Evolutionary conservation across 2,888 invertebrate genomes (phyloP).

Genomic region (Thereva unica): DNA sequence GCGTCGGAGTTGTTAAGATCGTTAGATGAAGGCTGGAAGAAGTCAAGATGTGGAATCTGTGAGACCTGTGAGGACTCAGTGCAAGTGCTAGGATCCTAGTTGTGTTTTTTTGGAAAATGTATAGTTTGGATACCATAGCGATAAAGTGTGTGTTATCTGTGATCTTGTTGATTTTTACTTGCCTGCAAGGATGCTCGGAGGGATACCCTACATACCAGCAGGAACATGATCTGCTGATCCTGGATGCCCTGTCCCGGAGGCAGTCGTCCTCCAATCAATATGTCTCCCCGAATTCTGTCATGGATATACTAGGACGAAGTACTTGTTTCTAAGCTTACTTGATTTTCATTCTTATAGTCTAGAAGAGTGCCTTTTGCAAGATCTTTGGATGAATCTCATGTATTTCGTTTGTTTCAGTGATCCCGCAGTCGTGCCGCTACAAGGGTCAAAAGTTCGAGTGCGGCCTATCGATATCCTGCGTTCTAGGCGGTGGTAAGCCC

Average conservation of each 20-base stretch:
- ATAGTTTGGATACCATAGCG: slow-evolving; percentile 15
- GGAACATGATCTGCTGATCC: slow-evolving; percentile 73
- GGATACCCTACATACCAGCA: slow-evolving; percentile 61
- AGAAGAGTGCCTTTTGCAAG: background rate
- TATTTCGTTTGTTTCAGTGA: slow-evolving; percentile 68
- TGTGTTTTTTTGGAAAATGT: slow-evolving; percentile 33
- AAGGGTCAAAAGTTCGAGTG: slow-evolving; percentile 86
- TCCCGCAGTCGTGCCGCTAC: slow-evolving; percentile 84
- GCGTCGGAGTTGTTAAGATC: slow-evolving; percentile 12
- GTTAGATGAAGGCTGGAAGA: slow-evolving; percentile 8
- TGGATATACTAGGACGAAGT: slow-evolving; percentile 86
- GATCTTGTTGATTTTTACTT: slow-evolving; percentile 16
- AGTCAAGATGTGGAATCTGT: slow-evolving; percentile 16
- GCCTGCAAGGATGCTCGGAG: slow-evolving; percentile 26
- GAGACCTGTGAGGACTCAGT: background rate
- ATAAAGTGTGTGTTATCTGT: slow-evolving; percentile 22
- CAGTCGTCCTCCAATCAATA: slow-evolving; percentile 59
- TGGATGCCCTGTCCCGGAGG: slow-evolving; percentile 73
- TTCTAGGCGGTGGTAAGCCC: slow-evolving; percentile 83
- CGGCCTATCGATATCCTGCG: slow-evolving; percentile 88
- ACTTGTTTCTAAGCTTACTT: slow-evolving; percentile 52
- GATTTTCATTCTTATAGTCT: slow-evolving; percentile 2
- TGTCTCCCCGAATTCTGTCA: slow-evolving; percentile 68
- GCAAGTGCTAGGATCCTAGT: background rate
- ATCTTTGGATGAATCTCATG: background rate